These are phyloP conservation scores for Rotaria macrura DNA, from an alignment of 2,888 invertebrate genomes.

Conservation along the genomic window DNA sequence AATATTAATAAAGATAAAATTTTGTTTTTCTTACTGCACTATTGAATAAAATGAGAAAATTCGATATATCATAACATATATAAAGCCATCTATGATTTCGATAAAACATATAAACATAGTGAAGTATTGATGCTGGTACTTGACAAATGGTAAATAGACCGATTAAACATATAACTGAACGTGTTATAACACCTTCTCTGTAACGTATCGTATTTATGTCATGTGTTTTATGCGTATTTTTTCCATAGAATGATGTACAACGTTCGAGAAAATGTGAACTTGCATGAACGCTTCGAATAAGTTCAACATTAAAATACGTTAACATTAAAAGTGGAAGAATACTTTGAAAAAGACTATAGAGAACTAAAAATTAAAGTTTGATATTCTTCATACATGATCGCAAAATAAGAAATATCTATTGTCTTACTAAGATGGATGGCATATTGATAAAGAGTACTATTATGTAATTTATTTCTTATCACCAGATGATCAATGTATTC, in stretches of 20 bases:
- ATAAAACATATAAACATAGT: conserved; percentile 6
- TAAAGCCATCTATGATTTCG: background rate
- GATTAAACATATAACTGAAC: conserved; percentile 17
- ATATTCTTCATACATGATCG: no score
- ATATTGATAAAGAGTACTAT: background rate
- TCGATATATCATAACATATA: conserved; percentile 1
- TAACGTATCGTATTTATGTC: background rate
- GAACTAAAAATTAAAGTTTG: background rate
- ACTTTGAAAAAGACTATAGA: conserved; percentile 33
- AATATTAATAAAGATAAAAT: no score
- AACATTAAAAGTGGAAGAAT: conserved; percentile 26
- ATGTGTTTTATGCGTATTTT: background rate
- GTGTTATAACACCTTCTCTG: background rate
- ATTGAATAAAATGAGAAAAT: conserved; percentile 10
- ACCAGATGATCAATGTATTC: background rate
- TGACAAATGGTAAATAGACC: background rate
- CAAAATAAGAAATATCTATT: no score
- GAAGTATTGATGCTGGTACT: conserved; percentile 7
- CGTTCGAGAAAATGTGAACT: background rate
- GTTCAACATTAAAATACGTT: conserved; percentile 21
- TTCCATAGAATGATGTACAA: background rate
- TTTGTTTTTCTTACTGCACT: background rate
- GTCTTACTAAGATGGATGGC: background rate
- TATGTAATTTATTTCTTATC: background rate
- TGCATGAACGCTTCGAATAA: conserved; percentile 24